phyloP scores from a whole-genome alignment of 2,113 vertebrate species.

The Stegostoma tigrinum region DNA sequence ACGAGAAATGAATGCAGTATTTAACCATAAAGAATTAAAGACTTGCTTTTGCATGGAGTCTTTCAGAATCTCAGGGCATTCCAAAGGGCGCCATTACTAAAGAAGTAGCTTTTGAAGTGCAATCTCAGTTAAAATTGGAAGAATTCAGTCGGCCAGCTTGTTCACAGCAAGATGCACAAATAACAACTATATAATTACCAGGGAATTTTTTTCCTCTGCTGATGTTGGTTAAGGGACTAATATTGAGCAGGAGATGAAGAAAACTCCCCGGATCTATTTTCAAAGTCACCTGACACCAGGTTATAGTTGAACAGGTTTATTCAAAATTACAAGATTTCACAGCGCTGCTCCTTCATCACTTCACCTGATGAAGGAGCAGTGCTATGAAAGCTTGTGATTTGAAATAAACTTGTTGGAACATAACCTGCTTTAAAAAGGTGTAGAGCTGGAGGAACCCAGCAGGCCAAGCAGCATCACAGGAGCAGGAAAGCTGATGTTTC shows the following conservation, averaged over 20 bases:
- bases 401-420: no score
- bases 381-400: no score
- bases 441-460: no score
- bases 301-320: no score
- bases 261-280: not conserved
- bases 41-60: not conserved
- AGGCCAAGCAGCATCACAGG: no score
- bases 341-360: no score
- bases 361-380: no score
- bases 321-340: no score
- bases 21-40: not conserved
- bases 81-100: not conserved
- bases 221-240: not conserved
- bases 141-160: not conserved
- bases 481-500: no score
- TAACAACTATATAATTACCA: not conserved
- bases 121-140: not conserved
- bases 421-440: no score
- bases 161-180: not conserved
- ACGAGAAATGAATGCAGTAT: not conserved
- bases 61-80: not conserved
- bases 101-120: not conserved
- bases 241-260: not conserved
- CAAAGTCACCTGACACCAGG: no score
- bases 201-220: no score